Evolutionary conservation across 2,888 invertebrate species (phyloP), one percentile per base, ranked within the genome.

Genomic region (Cylloceria caligata): DNA sequence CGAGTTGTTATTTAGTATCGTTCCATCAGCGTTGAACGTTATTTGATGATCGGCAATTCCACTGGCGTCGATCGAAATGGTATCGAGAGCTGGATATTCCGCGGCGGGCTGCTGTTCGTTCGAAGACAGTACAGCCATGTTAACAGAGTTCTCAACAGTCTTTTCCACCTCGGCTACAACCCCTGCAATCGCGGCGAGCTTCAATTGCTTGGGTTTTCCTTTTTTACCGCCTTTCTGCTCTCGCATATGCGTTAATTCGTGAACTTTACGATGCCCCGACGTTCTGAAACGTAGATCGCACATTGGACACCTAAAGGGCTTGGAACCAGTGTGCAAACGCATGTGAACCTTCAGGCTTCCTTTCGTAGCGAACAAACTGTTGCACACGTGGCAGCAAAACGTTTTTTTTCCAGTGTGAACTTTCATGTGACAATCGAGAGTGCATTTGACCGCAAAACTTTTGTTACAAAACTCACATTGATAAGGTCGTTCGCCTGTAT

Each of bases 401-500:
- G 94, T 93, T 89, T 95, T 95, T 60, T 93, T 93, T 0, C 93
- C 93, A 0, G 93, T 93, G 86, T 96, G 96, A 4, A 94, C 95
- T 86, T 94, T 93, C 83, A 94, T 91, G 87, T 96, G 96, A 6
- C 94, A 94, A 86, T 94, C 94, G 42, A 95, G 91, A 0, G 96
- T 96, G 3, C 95, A 95, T 88, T 95, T 96, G 3, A 96, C 94
- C 1, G 95, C 94, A 87, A 96, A 96, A 47, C 93, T 93, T 88
- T 94, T 94, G 13, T 90, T 92, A 84, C 95, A 95, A 84, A 91
- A 92, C 47, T 93, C 90, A 83, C 95, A 95, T 55, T 92, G 93
- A 91, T 94, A 96, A 0, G 96, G 96, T 84, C 94, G 94, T 90
- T 96, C 96, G 1, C 95, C 95, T 0, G 96, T 96, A 89, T 96